Evolutionary conservation across 2,797 vertebrate genomes (phyloP).

Genomic region (Catamblyrhynchus diadema): DNA sequence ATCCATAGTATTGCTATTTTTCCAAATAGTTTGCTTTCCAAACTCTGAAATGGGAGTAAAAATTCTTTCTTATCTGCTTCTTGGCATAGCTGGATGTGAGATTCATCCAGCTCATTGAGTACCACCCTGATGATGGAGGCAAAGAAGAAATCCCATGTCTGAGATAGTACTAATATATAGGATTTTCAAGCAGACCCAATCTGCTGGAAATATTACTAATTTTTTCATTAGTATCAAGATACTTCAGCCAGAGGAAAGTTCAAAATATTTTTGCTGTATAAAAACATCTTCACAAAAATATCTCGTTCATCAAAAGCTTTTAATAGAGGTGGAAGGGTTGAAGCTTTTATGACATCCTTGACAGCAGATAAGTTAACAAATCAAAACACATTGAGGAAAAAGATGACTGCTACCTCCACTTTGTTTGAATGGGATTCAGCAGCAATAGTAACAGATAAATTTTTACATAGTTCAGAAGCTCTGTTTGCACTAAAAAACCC

Average conservation of each 20-base stretch:
- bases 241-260: not conserved
- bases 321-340: not conserved
- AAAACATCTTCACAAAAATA: not conserved
- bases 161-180: not conserved
- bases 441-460: not conserved
- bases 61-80: not conserved
- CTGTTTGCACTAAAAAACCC: not conserved
- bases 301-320: not conserved
- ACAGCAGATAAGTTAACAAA: not conserved
- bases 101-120: not conserved
- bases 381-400: not conserved
- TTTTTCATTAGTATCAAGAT: not conserved
- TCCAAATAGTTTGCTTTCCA: not conserved
- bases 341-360: not conserved
- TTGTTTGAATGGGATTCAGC: not conserved
- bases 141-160: not conserved
- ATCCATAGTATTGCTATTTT: not conserved
- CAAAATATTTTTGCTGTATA: not conserved
- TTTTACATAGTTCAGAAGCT: not conserved
- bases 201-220: not conserved
- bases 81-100: not conserved
- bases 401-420: not conserved
- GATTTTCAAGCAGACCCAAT: not conserved
- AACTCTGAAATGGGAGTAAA: not conserved
- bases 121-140: fast-evolving